Evolutionary conservation across 2,113 vertebrate genomes (phyloP), one percentile per base, ranked within the genome.

Genomic region (Lepidiolamprologus cunningtoni): DNA sequence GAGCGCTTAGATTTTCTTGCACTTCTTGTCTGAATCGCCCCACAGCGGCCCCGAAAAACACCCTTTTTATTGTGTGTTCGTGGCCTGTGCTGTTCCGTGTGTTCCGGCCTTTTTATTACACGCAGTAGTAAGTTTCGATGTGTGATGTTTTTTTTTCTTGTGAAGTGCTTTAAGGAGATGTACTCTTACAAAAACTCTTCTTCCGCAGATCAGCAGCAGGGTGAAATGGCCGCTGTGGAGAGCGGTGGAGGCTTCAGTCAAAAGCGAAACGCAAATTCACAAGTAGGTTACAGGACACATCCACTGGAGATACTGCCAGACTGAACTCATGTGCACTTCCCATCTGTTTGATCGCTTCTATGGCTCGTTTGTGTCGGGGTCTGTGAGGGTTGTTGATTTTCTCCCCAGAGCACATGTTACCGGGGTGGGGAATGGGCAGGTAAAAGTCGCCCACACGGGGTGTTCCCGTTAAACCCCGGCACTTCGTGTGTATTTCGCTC

Each of bases 171-270:
- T 7, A 35, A 78, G 53, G 42, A 83, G 53, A 83, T 88, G 89
- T 89, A 86, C 89, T 86, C 61, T 92, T 82, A 82, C 83, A 87
- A 80, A 40, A 93, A 89, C 89, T 93, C 87, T 90, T 93, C 88
- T 92, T 93, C 93, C 93, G 91, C 95, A 97, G 96, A 96, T 93
- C 96, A 95, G 87, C 97, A 96, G 92, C 96, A 95, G 89, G 95
- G 94, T 94, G 96, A 97, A 85, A 97, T 97, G 96, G 96, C 94
- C 95, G 95, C 94, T 81, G 86, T 93, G 92, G 96, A 97, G 80
- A 94, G 91, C 89, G 91, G 95, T 7, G 95, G 94, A 92, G 94
- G 94, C 89, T 96, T 95, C 94, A 93, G 81, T 90, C 96, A 95
- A 91, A 96, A 97, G 91, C 83, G 95, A 95, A 96, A 95, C 95